These are phyloP conservation scores for Halichondria panicea DNA, from an alignment of 37 sponge, comb jelly and placozoan genomes.

Conservation along the genomic window DNA sequence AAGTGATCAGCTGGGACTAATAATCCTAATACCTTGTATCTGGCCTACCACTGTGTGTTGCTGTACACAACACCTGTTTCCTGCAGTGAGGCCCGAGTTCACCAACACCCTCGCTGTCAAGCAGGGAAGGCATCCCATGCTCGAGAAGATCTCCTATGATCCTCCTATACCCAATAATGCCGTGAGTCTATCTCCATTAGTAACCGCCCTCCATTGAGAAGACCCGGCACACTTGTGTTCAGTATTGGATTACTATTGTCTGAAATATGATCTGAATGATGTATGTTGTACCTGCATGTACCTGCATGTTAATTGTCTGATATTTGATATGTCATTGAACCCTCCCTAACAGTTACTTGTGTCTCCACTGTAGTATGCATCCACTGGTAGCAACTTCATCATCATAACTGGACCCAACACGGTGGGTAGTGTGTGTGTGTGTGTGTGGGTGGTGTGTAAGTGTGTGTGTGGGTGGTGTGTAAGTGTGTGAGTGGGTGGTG, in stretches of 20 bases:
- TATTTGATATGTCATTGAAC: not conserved
- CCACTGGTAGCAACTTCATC: conserved; percentile 76
- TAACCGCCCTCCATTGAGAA: too few species aligned
- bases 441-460: too few species aligned
- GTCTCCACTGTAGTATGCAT: conserved; percentile 71
- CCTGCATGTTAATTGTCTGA: not conserved
- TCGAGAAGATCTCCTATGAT: conserved; percentile 73
- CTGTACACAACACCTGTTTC: too few species aligned
- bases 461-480: too few species aligned
- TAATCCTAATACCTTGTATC: too few species aligned
- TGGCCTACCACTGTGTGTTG: too few species aligned
- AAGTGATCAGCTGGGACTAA: too few species aligned
- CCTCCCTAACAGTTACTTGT: not conserved
- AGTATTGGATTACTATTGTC: not conserved
- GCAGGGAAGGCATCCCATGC: conserved; percentile 90
- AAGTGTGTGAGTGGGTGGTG: too few species aligned
- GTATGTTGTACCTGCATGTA: not conserved
- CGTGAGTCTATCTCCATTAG: too few species aligned
- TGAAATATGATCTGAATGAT: not conserved
- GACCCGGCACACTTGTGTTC: too few species aligned
- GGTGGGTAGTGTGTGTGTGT: too few species aligned
- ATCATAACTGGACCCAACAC: conserved; percentile 98
- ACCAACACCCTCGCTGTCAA: conserved; percentile 94
- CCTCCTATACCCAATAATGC: conserved; percentile 82
- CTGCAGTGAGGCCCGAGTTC: conserved; percentile 62